These are phyloP conservation scores for Bambusicola thoracicus DNA, from an alignment of 2,113 vertebrate species.

Conservation along the genomic window DNA sequence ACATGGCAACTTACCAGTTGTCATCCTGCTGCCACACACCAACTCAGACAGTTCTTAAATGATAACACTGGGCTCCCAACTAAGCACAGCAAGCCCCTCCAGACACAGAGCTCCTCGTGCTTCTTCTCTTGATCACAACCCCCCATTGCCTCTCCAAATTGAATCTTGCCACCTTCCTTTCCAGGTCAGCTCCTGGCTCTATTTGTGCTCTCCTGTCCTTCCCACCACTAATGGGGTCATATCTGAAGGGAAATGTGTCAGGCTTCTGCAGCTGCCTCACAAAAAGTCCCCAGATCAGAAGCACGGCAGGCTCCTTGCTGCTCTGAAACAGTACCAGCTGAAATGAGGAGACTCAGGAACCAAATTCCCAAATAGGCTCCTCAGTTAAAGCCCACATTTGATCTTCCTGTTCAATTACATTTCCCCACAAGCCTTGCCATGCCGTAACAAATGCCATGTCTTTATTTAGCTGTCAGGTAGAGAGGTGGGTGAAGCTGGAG, in stretches of 20 bases:
- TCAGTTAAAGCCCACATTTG: neutral
- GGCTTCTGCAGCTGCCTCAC: neutral
- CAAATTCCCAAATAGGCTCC: neutral
- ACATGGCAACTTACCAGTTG: neutral
- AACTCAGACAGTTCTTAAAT: neutral
- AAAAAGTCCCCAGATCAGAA: neutral
- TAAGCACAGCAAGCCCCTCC: neutral
- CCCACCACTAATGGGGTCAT: neutral
- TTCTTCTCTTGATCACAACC: neutral
- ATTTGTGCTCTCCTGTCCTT: neutral
- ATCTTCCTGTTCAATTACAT: neutral
- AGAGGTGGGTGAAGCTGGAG: neutral
- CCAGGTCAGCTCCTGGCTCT: neutral
- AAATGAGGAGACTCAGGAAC: neutral
- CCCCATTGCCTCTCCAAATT: neutral
- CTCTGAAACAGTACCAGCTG: neutral
- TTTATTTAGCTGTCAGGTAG: neutral
- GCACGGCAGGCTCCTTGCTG: accelerated
- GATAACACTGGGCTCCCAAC: neutral
- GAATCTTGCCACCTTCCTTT: neutral
- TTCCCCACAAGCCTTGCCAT: neutral
- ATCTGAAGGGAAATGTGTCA: neutral
- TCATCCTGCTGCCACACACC: accelerated
- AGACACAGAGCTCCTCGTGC: neutral
- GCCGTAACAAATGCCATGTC: neutral